Conservation (phyloP, 53 echinoderm and acorn worm genomes). For the Stichopus horrens region DNA sequence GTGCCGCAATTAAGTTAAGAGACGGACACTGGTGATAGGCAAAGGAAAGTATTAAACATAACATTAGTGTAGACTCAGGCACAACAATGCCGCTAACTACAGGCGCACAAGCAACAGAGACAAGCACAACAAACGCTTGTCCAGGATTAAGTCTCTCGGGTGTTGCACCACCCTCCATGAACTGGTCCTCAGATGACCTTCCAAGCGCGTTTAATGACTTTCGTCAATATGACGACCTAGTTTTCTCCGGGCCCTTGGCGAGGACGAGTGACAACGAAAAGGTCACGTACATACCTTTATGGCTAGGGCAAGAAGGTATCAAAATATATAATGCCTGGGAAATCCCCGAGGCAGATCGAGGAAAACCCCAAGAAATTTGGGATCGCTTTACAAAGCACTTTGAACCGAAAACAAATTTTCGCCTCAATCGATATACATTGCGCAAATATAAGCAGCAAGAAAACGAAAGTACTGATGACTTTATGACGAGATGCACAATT, state of each 20-base stretch:
- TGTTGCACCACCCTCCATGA: slow-evolving; percentile 49
- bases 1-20: no score
- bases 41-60: no score
- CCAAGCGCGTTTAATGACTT: no score
- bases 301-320: not conserved
- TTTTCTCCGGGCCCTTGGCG: not conserved
- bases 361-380: not conserved
- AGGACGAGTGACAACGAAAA: not conserved
- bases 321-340: not conserved
- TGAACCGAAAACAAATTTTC: not conserved
- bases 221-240: not conserved
- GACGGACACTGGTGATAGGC: no score
- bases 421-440: not conserved
- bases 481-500: slow-evolving; percentile 42
- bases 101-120: no score
- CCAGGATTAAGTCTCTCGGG: no score
- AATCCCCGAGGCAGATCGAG: not conserved
- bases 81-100: no score
- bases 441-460: slow-evolving; percentile 36
- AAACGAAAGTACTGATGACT: slow-evolving; percentile 57
- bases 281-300: not conserved
- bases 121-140: no score
- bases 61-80: no score
- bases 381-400: not conserved
- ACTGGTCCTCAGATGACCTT: slow-evolving; percentile 53